Base-by-base conservation (phyloP, 2,113 vertebrate species). In the Zeus faber region DNA sequence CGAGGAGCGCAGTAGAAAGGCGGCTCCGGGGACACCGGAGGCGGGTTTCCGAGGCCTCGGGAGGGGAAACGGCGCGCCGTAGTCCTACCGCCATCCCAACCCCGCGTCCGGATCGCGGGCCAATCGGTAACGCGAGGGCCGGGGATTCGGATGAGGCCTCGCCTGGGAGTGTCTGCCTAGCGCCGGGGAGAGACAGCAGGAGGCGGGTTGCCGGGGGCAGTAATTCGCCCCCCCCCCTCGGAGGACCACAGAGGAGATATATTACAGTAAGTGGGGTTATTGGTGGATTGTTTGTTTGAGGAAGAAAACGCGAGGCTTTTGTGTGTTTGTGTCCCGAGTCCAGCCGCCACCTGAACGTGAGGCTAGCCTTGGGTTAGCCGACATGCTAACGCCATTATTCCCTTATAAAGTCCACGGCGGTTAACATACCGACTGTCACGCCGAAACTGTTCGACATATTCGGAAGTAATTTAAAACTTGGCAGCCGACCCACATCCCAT, bases 91-190 rank as follows among this genome's bases (percentile, higher is more conserved):
- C 73, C 14, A 37, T 57, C 45, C 40, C 27, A 35, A 37, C 57
- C 45, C 40, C 27, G 39, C 27, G 50, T 69, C 74, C 50, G n/a
- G 26, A 27, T 47, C 50, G 58, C n/a, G 27, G 5, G 58, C n/a
- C 58, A 49, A 40, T 41, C 63, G 29, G 35, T 65, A 37, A 84
- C 73, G 75, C 73, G 74, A 83, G 78, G 65, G 65, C 60, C 84
- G 89, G 47, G 83, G 87, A 83, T 87, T 77, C 71, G 62, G 43
- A 80, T 77, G 79, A 82, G 88, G 88, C 88, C 87, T 88, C 77
- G 65, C 71, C 73, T 70, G 83, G 83, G 80, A 86, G 89, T 87
- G 85, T 87, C 77, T 76, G 75, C 60, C 48, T 44, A 79, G 62
- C 75, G 67, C 46, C 71, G 78, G 79, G 64, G 73, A 78, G 67